These are phyloP conservation scores for Corythoichthys haematopterus DNA, from an alignment of 2,113 vertebrate species.

Conservation along the genomic window DNA sequence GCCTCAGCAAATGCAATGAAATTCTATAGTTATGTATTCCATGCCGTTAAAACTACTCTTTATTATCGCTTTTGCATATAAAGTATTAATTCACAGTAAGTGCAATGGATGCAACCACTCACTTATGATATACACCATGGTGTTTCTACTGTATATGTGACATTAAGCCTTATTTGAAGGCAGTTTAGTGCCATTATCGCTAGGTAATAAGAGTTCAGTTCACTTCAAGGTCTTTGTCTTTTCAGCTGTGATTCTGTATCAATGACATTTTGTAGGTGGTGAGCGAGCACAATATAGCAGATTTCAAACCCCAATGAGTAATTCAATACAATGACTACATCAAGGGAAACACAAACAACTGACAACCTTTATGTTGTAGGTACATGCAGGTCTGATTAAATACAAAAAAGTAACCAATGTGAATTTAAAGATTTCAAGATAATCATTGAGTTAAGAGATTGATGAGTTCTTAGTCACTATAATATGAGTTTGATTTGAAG, in stretches of 20 bases:
- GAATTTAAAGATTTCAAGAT: constrained; percentile 9
- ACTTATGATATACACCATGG: constrained; percentile 9
- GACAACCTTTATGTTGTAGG: constrained; percentile 6
- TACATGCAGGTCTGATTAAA: not conserved
- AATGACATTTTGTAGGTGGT: constrained; percentile 25
- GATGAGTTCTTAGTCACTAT: not conserved
- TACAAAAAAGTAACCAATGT: not conserved
- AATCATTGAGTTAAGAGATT: not conserved
- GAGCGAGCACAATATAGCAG: constrained; percentile 33
- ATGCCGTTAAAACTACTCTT: constrained; percentile 9
- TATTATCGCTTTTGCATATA: constrained; percentile 8
- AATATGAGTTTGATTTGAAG: constrained; percentile 21
- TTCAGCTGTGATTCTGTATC: constrained; percentile 30
- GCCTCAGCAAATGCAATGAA: constrained; percentile 11
- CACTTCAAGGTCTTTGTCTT: constrained; percentile 47
- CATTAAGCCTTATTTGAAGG: constrained; percentile 32
- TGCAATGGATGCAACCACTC: constrained; percentile 4
- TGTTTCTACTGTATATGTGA: constrained; percentile 3
- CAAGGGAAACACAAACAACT: constrained; percentile 39
- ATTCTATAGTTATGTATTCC: not conserved
- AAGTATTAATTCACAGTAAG: constrained; percentile 8
- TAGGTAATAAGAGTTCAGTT: constrained; percentile 35
- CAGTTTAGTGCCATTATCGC: constrained; percentile 39
- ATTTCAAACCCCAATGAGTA: constrained; percentile 32
- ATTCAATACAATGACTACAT: constrained; percentile 46